These are phyloP conservation scores for Alligator mississippiensis DNA, from an alignment of 2,113 vertebrate genomes.

Conservation along the genomic window DNA sequence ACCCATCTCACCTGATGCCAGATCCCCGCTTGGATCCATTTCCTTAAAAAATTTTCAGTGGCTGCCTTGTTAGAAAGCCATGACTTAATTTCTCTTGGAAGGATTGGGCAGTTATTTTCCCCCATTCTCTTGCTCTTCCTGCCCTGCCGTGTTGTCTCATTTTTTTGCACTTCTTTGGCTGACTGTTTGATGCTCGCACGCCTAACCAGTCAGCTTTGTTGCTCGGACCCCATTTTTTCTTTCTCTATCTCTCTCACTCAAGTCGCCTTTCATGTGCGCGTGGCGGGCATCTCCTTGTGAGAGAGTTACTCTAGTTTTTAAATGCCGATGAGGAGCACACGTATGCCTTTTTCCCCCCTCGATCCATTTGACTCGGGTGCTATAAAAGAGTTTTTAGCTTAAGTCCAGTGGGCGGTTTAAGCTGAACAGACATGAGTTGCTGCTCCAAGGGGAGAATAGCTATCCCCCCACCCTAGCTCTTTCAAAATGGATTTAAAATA, in stretches of 20 bases:
- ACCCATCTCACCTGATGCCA: no score
- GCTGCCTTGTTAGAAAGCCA: no score
- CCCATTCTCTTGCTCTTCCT: no score
- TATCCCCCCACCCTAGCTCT: neutral
- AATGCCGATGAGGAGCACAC: no score
- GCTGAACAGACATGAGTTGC: neutral
- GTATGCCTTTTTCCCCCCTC: no score
- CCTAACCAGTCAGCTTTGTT: neutral
- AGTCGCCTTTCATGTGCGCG: neutral
- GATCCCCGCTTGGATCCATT: no score
- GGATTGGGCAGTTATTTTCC: neutral
- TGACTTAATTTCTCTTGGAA: no score
- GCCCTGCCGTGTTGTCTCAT: rapidly evolving
- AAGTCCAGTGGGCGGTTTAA: neutral
- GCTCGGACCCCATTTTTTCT: neutral
- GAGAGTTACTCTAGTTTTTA: neutral
- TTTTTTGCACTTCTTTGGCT: neutral
- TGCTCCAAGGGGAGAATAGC: no score
- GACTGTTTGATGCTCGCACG: neutral
- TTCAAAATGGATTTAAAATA: neutral
- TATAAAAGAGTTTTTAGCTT: neutral
- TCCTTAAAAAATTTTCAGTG: no score
- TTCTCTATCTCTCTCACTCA: neutral
- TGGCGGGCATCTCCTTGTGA: neutral
- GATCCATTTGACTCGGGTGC: no score